A percentile compares a stretch with the other conserved stretches of the same genome.
phyloP scores from a whole-genome alignment of 2,888 invertebrate species.

The Nipponacmea schrenckii region DNA sequence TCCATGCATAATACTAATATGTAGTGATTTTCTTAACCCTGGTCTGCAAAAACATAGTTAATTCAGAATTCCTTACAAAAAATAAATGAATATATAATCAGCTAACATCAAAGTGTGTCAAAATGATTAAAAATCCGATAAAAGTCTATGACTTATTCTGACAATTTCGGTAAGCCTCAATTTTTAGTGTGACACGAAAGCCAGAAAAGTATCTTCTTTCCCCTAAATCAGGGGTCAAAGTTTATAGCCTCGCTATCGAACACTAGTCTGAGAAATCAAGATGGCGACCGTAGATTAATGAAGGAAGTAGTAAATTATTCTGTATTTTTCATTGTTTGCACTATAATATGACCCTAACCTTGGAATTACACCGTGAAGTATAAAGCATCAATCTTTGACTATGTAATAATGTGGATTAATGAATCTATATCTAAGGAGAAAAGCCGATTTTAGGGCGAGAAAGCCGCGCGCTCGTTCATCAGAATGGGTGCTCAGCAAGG shows the following conservation, averaged over 20 bases:
- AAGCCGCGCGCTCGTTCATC: conserved; percentile 12
- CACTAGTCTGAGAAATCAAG: conserved; percentile 16
- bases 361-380: background rate
- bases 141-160: too few species aligned
- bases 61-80: too few species aligned
- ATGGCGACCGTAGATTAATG: conserved; percentile 36
- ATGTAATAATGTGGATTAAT: conserved; percentile 24
- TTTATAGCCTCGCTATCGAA: conserved; percentile 16
- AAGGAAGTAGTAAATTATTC: conserved; percentile 27
- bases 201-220: too few species aligned
- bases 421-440: conserved; percentile 24
- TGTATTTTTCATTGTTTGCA: conserved; percentile 18
- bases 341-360: conserved; percentile 11
- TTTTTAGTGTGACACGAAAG: too few species aligned
- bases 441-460: conserved; percentile 12
- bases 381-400: background rate
- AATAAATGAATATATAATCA: too few species aligned
- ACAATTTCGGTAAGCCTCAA: too few species aligned
- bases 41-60: too few species aligned
- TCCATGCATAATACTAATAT: too few species aligned
- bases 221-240: conserved; percentile 16
- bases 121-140: too few species aligned
- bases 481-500: conserved; percentile 40
- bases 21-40: too few species aligned
- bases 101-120: too few species aligned